Percentiles rank a stretch among this genome's conserved stretches.
Evolutionary conservation across 2,113 vertebrate species (phyloP).

Genomic region (Ia io): DNA sequence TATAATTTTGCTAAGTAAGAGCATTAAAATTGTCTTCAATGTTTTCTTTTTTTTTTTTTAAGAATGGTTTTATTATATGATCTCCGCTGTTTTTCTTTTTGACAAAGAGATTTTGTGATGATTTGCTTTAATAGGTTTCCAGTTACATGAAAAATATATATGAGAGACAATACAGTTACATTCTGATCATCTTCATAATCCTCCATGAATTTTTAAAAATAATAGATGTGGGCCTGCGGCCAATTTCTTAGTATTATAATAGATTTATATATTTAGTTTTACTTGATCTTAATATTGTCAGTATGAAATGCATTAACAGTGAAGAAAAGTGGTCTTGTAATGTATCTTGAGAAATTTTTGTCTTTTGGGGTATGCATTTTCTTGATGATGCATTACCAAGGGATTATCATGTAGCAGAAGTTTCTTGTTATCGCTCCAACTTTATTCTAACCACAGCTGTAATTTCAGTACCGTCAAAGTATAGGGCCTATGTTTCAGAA

Average conservation of each 20-base stretch:
- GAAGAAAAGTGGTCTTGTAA: neutral
- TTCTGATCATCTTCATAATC: conserved; percentile 2
- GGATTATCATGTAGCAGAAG: neutral
- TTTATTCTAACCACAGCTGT: conserved; percentile 40
- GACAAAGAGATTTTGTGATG: neutral
- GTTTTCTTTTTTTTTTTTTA: neutral
- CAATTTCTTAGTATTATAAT: conserved; percentile 44
- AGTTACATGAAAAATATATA: neutral
- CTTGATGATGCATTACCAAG: neutral
- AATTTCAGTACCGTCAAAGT: neutral
- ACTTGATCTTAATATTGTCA: neutral
- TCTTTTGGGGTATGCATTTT: neutral
- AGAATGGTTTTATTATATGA: neutral
- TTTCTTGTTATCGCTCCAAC: conserved; percentile 1
- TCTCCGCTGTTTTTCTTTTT: neutral
- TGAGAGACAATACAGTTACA: neutral
- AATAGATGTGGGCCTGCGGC: neutral
- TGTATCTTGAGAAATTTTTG: conserved; percentile 10
- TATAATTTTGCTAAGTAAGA: conserved; percentile 36
- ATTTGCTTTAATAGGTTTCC: neutral
- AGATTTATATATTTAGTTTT: conserved; percentile 5
- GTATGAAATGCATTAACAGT: neutral
- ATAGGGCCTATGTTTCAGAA: neutral
- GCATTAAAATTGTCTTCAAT: neutral
- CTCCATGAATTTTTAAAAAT: conserved; percentile 34